Evolutionary conservation across 2,113 vertebrate species (phyloP).

Genomic region (Spea multiplicata): DNA sequence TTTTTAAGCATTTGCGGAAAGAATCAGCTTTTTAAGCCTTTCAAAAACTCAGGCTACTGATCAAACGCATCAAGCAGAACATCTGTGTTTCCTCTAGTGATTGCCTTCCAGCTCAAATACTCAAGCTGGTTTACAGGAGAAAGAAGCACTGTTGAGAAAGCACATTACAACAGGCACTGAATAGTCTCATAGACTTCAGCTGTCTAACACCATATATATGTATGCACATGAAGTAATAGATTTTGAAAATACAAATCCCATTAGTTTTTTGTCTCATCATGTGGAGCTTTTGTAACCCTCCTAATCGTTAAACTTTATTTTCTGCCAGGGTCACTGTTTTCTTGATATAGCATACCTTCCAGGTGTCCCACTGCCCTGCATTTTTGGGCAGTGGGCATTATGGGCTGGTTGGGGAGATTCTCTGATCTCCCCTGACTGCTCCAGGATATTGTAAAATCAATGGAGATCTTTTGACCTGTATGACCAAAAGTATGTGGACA

Average conservation of each 20-base stretch:
- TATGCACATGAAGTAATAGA: background rate
- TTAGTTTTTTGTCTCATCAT: no score
- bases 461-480: no score
- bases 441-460: no score
- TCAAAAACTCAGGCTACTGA: background rate
- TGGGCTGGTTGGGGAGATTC: no score
- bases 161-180: background rate
- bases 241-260: background rate
- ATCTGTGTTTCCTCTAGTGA: background rate
- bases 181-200: background rate
- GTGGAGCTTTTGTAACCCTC: no score
- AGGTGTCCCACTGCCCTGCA: no score
- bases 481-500: no score
- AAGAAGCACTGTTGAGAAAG: background rate
- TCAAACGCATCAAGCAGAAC: background rate
- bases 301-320: no score
- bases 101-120: background rate
- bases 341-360: no score
- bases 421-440: no score
- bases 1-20: background rate
- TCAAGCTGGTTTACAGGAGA: slow-evolving; percentile 1
- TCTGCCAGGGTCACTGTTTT: no score
- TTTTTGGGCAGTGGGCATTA: no score
- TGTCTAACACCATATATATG: background rate
- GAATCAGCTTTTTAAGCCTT: background rate